Conservation (phyloP, 2,113 vertebrate species). For the Bucco capensis region DNA sequence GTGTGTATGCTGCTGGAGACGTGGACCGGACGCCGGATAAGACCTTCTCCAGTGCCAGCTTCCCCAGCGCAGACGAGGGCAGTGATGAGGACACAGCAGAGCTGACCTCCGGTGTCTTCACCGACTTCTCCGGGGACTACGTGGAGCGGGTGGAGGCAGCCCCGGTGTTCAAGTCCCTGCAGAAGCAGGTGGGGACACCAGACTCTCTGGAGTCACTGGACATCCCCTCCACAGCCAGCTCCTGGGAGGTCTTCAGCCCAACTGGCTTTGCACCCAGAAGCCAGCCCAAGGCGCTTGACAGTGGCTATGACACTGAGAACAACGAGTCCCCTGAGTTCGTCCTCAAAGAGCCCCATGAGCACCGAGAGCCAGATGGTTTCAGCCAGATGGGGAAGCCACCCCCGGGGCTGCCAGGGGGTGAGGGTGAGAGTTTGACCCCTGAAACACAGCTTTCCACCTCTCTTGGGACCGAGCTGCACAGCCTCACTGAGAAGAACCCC, state of each 20-base stretch:
- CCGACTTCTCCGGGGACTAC: conserved; percentile 77
- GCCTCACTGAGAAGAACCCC: conserved; percentile 80
- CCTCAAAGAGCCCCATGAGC: conserved; percentile 85
- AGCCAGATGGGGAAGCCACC: conserved; percentile 51
- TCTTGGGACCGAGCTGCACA: conserved; percentile 64
- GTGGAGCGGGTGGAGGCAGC: conserved; percentile 61
- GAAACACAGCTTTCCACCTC: conserved; percentile 39
- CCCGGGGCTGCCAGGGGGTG: conserved; percentile 1
- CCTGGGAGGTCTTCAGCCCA: conserved; percentile 81
- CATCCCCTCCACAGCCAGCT: conserved; percentile 78
- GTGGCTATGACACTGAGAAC: conserved; percentile 96
- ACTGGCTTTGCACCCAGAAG: conserved; percentile 68
- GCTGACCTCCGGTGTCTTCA: conserved; percentile 82
- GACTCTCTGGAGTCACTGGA: conserved; percentile 88
- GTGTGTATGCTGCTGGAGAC: conserved; percentile 28
- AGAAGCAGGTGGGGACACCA: conserved; percentile 86
- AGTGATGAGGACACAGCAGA: conserved; percentile 80
- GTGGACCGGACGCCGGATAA: conserved; percentile 58
- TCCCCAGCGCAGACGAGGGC: conserved; percentile 72
- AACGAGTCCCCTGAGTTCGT: conserved; percentile 94
- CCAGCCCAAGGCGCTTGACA: conserved; percentile 88
- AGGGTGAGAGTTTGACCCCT: conserved; percentile 60
- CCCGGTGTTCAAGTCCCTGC: conserved; percentile 75
- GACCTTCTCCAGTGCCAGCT: conserved; percentile 70
- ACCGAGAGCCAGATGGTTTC: conserved; percentile 66